Percentiles rank a stretch among this genome's conserved stretches.
Evolutionary conservation across 2,888 invertebrate genomes (phyloP).

Genomic region (Mantis religiosa): DNA sequence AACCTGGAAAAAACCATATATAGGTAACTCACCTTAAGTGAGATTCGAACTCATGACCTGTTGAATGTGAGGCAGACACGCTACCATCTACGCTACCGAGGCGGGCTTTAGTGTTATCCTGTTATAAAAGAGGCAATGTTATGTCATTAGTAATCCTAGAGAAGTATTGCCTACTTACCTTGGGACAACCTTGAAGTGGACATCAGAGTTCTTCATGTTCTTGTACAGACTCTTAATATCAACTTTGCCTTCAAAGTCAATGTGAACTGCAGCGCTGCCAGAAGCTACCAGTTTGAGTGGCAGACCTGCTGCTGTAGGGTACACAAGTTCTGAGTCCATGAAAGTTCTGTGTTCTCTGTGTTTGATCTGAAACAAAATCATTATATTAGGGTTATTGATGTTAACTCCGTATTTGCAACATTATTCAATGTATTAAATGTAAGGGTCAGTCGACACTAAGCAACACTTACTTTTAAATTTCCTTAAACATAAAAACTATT

Average conservation of each 20-base stretch:
- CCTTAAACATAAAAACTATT: too few species aligned
- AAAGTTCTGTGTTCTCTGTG: constrained; percentile 66
- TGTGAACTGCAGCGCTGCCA: constrained; percentile 68
- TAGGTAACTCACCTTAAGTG: too few species aligned
- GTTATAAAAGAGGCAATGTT: too few species aligned
- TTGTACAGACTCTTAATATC: constrained; percentile 64
- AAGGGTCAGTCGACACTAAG: too few species aligned
- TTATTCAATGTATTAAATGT: not conserved
- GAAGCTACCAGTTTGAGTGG: constrained; percentile 71
- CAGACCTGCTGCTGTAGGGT: constrained; percentile 82
- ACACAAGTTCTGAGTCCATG: constrained; percentile 71
- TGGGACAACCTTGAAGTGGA: constrained; percentile 70
- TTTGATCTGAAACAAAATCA: constrained; percentile 48
- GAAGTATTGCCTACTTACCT: constrained; percentile 46
- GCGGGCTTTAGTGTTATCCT: too few species aligned
- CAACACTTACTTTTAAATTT: too few species aligned
- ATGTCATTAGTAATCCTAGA: too few species aligned
- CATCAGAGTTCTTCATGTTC: constrained; percentile 57
- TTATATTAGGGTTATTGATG: not conserved
- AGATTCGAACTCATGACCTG: too few species aligned
- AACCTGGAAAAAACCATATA: too few species aligned
- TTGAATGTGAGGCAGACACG: too few species aligned
- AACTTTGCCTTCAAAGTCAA: constrained; percentile 67
- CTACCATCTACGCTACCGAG: too few species aligned
- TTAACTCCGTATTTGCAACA: not conserved